phyloP scores from a whole-genome alignment of 1,140 invertebrate genomes.

The Thaumetopoea pityocampa region DNA sequence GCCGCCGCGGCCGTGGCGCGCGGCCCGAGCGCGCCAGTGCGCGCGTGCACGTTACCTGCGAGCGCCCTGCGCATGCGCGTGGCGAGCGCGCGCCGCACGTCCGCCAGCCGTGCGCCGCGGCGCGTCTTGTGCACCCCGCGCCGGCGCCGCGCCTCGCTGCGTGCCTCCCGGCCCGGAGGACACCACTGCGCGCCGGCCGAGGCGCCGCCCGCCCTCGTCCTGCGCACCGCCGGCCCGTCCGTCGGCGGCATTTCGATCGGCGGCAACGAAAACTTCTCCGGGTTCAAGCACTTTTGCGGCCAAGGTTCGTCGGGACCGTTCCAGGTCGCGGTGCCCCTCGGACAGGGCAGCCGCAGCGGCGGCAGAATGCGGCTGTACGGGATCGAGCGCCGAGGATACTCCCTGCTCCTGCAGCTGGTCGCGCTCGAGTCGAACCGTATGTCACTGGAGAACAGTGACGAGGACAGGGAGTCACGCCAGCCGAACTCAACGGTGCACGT shows the following conservation, averaged over 20 bases:
- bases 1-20: neutral
- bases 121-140: conserved; percentile 23
- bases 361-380: conserved; percentile 46
- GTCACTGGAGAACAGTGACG: conserved; percentile 47
- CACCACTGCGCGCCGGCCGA: conserved; percentile 18
- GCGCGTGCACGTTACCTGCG: conserved; percentile 28
- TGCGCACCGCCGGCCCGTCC: conserved; percentile 9
- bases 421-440: conserved; percentile 44
- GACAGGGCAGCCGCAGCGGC: conserved; percentile 40
- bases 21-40: conserved; percentile 7
- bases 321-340: conserved; percentile 21
- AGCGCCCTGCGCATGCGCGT: conserved; percentile 38
- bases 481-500: conserved; percentile 29
- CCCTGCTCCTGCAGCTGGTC: conserved; percentile 25
- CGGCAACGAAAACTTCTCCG: conserved; percentile 47
- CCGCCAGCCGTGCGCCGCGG: conserved; percentile 17
- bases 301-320: conserved; percentile 41
- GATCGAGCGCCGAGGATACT: conserved; percentile 29
- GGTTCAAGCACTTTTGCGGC: conserved; percentile 32
- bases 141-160: conserved; percentile 12
- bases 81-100: conserved; percentile 37
- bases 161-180: conserved; percentile 2
- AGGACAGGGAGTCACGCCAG: conserved; percentile 32
- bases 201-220: conserved; percentile 9
- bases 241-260: conserved; percentile 39